phyloP scores from a whole-genome alignment of 2,797 vertebrate genomes.

The Numenius phaeopus region DNA sequence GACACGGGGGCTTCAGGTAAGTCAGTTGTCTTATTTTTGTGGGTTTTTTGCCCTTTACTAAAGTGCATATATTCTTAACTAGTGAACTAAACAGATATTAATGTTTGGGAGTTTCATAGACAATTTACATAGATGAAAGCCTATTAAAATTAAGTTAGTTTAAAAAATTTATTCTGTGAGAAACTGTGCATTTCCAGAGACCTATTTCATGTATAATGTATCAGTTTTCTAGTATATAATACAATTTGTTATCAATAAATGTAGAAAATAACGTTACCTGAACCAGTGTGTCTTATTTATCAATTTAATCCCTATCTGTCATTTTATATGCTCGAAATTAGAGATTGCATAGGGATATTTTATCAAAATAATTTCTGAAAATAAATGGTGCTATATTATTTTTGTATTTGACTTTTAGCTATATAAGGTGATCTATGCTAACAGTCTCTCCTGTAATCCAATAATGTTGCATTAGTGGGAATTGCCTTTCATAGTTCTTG shows the following conservation, averaged over 20 bases:
- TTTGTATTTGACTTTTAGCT: not conserved
- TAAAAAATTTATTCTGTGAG: not conserved
- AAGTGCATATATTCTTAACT: not conserved
- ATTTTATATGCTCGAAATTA: not conserved
- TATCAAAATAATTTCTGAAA: not conserved
- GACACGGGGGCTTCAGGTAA: slow-evolving; percentile 86
- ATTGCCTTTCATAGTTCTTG: not conserved
- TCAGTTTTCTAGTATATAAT: not conserved
- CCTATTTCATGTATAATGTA: not conserved
- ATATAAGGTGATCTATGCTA: not conserved
- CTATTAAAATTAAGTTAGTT: not conserved
- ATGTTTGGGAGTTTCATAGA: not conserved
- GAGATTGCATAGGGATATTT: not conserved
- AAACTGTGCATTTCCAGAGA: not conserved
- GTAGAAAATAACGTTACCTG: not conserved
- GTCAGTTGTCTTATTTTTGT: not conserved
- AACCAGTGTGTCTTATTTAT: not conserved
- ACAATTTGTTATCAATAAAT: not conserved
- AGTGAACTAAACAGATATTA: not conserved
- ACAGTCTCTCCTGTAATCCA: not conserved
- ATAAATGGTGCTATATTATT: not conserved
- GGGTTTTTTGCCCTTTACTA: not conserved
- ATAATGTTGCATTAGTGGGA: not conserved
- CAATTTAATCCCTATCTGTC: not conserved
- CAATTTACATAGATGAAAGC: not conserved